phyloP scores from a whole-genome alignment of 2,113 vertebrate species.

The Trogon surrucura region DNA sequence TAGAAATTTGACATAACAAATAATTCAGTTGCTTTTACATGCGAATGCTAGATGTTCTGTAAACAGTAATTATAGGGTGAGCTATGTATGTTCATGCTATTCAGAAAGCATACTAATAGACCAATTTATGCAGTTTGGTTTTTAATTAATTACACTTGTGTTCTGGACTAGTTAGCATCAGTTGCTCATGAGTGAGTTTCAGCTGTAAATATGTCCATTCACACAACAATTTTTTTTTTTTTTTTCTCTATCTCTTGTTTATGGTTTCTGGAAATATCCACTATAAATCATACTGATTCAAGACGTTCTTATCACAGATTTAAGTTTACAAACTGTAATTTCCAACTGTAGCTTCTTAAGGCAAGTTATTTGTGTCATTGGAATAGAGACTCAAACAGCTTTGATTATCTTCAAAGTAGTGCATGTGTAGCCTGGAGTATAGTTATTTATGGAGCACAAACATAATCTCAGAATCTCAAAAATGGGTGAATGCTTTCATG shows the following conservation, averaged over 20 bases:
- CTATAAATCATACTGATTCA: neutral
- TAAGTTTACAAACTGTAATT: neutral
- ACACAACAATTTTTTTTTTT: neutral
- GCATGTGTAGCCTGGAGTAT: neutral
- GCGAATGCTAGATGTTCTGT: constrained; percentile 15
- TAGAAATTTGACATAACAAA: constrained; percentile 4
- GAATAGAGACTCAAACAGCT: neutral
- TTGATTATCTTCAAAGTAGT: neutral
- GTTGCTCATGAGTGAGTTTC: neutral
- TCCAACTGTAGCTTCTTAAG: neutral
- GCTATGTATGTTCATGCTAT: neutral
- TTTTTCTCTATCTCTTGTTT: neutral
- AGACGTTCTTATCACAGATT: accelerated
- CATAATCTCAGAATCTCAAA: neutral
- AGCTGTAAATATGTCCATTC: neutral
- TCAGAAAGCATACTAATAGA: neutral
- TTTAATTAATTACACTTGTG: neutral
- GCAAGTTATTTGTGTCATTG: neutral
- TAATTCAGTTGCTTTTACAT: neutral
- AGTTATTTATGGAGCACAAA: neutral
- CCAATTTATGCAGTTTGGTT: neutral
- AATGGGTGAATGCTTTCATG: accelerated
- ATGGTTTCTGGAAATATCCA: neutral
- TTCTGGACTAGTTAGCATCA: neutral
- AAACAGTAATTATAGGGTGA: neutral